These are phyloP conservation scores for Drosophila acutilabella DNA, from an alignment of 2,888 invertebrate genomes.

Conservation along the genomic window DNA sequence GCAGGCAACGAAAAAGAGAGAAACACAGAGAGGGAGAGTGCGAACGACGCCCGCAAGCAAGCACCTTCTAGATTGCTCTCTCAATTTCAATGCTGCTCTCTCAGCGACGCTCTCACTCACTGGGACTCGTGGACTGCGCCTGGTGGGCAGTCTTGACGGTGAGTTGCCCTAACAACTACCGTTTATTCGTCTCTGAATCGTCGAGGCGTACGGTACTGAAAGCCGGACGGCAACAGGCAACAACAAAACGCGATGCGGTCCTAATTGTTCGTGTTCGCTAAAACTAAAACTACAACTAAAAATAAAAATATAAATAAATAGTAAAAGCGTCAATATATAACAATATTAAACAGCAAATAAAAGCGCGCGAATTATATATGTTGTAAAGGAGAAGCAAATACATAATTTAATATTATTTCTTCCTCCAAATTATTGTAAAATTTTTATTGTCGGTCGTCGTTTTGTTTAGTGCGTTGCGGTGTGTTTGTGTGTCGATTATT, in stretches of 20 bases:
- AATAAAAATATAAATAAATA: conserved; percentile 33
- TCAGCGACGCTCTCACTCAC: conserved; percentile 10
- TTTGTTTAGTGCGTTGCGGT: conserved; percentile 57
- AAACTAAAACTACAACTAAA: conserved; percentile 39
- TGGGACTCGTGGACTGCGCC: conserved; percentile 19
- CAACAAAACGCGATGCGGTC: conserved; percentile 71
- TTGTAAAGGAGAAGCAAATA: conserved; percentile 21
- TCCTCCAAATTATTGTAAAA: conserved; percentile 33
- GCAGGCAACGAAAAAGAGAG: conserved; percentile 15
- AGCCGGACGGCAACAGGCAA: conserved; percentile 56
- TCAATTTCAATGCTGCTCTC: conserved; percentile 7
- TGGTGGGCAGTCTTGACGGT: conserved; percentile 67
- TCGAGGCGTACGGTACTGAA: conserved; percentile 69
- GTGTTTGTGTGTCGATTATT: conserved; percentile 20
- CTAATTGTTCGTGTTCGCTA: conserved; percentile 61
- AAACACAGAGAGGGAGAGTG: conserved; percentile 21
- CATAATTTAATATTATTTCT: conserved; percentile 22
- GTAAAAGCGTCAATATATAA: conserved; percentile 4
- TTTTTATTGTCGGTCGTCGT: conserved; percentile 43
- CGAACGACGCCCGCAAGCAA: conserved; percentile 22
- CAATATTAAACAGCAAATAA: conserved; percentile 8
- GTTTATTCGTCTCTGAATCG: conserved; percentile 75
- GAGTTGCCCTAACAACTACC: conserved; percentile 57
- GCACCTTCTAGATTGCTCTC: conserved; percentile 40
- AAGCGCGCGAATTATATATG: conserved; percentile 44